Conservation (phyloP, 2,113 vertebrate species). For the Apus apus region DNA sequence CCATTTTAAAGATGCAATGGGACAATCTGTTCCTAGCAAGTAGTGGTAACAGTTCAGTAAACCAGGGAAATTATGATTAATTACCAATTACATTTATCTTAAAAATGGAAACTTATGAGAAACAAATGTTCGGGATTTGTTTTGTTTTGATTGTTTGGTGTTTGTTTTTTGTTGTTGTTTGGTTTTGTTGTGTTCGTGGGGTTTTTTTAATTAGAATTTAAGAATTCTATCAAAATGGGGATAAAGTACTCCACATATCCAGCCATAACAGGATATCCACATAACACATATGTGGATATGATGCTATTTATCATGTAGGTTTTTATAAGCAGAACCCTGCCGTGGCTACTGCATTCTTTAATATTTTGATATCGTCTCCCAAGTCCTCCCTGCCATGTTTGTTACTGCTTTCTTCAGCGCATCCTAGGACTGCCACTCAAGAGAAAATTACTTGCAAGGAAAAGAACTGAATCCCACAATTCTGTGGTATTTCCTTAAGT, state of each 20-base stretch:
- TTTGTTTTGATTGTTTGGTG: too few relatives aligned
- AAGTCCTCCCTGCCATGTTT: not conserved
- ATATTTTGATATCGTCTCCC: not conserved
- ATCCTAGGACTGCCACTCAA: not conserved
- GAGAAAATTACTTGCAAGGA: not conserved
- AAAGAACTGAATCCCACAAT: not conserved
- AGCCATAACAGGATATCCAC: not conserved
- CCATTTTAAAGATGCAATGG: not conserved
- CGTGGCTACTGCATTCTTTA: not conserved
- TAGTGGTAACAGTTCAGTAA: not conserved
- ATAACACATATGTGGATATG: too few relatives aligned
- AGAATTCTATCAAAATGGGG: not conserved
- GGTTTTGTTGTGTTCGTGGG: not conserved
- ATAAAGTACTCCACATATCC: not conserved
- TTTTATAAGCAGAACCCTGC: not conserved
- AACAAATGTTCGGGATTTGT: not conserved
- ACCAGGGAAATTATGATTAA: not conserved
- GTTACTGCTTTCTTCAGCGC: not conserved
- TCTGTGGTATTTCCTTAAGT: not conserved
- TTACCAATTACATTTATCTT: not conserved
- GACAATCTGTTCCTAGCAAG: not conserved
- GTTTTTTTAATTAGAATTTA: not conserved
- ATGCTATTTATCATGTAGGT: rapidly evolving
- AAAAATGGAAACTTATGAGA: not conserved
- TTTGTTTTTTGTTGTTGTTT: not conserved